These are phyloP conservation scores for Phyllotis vaccarum DNA, from an alignment of 2,797 vertebrate species.

Conservation along the genomic window DNA sequence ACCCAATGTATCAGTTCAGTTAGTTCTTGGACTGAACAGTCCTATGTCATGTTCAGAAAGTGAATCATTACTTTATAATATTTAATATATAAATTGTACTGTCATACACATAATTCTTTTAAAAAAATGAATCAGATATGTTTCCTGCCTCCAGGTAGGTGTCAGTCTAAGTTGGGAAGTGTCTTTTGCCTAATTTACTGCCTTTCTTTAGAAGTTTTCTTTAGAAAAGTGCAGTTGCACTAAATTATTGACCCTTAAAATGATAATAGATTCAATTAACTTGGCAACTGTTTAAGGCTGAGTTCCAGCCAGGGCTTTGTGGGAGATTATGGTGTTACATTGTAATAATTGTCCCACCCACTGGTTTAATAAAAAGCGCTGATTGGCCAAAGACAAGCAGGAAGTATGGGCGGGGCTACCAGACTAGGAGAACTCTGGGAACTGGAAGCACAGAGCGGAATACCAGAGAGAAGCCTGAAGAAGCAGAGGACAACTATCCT, in stretches of 20 bases:
- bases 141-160: constrained; percentile 9
- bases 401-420: no score
- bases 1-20: background rate
- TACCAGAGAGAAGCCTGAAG: no score
- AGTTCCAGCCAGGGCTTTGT: background rate
- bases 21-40: background rate
- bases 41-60: constrained; percentile 45
- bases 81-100: background rate
- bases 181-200: constrained; percentile 42
- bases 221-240: background rate
- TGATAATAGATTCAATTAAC: constrained; percentile 52
- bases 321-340: no score
- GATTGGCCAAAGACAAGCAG: no score
- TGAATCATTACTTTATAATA: background rate
- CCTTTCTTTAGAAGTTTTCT: constrained; percentile 41
- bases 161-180: constrained; percentile 23
- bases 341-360: no score
- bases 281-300: background rate
- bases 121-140: background rate
- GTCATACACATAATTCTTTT: background rate
- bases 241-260: constrained; percentile 35
- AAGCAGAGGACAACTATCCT: no score
- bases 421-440: no score
- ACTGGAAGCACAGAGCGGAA: no score
- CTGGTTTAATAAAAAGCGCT: no score